Conservation (phyloP, 2,113 vertebrate species). For the Brienomyrus longianalis region DNA sequence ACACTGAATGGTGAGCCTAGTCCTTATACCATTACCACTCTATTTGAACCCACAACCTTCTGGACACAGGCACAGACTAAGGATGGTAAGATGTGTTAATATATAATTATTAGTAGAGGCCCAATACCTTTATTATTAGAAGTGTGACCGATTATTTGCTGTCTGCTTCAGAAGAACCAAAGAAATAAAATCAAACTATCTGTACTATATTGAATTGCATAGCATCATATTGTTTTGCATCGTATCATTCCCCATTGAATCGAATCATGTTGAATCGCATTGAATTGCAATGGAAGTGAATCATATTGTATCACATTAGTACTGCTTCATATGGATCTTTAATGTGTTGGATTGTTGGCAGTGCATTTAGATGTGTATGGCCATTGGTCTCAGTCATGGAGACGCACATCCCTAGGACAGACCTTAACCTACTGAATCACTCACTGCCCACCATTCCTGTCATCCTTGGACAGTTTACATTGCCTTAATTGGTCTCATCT, state of each 20-base stretch:
- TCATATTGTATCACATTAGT: not conserved
- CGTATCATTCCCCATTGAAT: not conserved
- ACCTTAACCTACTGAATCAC: not conserved
- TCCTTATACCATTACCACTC: not conserved
- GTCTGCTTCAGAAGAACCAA: not conserved
- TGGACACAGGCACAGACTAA: not conserved
- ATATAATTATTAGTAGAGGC: not conserved
- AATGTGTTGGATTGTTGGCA: not conserved
- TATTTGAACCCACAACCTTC: not conserved
- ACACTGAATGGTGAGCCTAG: not conserved
- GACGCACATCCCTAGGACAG: not conserved
- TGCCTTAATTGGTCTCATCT: conserved; percentile 20
- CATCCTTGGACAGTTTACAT: not conserved
- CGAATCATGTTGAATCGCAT: not conserved
- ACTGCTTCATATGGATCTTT: not conserved
- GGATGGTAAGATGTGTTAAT: not conserved
- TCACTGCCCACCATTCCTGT: not conserved
- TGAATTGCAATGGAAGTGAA: not conserved
- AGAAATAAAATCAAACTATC: not conserved
- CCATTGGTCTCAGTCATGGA: not conserved
- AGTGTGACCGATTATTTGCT: not conserved
- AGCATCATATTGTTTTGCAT: not conserved
- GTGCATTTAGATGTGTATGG: not conserved
- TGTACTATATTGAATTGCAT: not conserved
- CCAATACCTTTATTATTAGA: not conserved